phyloP scores from a whole-genome alignment of 2,113 vertebrate species.

The Tapirus terrestris region DNA sequence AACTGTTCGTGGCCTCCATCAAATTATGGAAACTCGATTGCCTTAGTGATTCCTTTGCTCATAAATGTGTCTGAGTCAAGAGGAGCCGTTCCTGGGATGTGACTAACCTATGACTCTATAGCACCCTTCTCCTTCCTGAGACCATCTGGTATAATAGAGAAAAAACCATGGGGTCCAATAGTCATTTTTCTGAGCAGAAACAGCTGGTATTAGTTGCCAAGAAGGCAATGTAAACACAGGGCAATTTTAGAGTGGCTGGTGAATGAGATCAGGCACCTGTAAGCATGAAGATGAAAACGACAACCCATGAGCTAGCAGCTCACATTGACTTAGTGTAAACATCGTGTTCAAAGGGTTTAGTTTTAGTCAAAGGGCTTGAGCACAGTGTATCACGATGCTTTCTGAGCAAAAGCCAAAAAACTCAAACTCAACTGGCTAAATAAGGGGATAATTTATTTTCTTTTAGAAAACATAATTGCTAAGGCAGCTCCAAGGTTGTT shows the following conservation, averaged over 20 bases:
- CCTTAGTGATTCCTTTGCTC: not conserved
- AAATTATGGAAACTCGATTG: not conserved
- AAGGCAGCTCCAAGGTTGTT: not conserved
- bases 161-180: not conserved
- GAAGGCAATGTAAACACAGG: not conserved
- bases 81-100: not conserved
- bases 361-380: not conserved
- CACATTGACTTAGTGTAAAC: not conserved
- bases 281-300: not conserved
- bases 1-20: not conserved
- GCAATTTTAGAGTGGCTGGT: not conserved
- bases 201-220: slow-evolving; percentile 25
- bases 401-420: not conserved
- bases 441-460: not conserved
- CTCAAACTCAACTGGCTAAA: not conserved
- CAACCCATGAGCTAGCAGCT: not conserved
- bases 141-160: not conserved
- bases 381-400: not conserved
- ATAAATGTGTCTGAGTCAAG: not conserved
- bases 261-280: not conserved
- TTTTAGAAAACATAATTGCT: not conserved
- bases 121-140: not conserved
- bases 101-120: accelerated
- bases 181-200: slow-evolving; percentile 12
- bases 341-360: not conserved